phyloP scores from a whole-genome alignment of 2,113 vertebrate genomes.

The Microcebus tavaratra region DNA sequence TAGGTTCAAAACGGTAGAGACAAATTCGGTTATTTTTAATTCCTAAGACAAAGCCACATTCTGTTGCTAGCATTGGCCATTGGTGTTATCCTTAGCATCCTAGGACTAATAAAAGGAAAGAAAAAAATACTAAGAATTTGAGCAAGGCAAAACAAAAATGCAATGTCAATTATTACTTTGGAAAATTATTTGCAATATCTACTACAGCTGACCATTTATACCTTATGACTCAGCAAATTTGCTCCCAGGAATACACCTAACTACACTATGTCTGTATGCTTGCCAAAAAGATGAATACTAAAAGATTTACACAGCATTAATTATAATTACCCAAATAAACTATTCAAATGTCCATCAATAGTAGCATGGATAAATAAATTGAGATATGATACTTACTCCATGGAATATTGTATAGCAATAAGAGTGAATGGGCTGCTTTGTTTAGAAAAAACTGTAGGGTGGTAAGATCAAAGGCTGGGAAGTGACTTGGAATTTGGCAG shows the following conservation, averaged over 20 bases:
- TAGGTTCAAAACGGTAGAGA: background rate
- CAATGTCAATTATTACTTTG: background rate
- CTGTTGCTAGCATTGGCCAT: background rate
- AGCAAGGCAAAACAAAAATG: background rate
- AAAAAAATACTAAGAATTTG: too few species aligned
- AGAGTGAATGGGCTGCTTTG: background rate
- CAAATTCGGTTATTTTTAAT: background rate
- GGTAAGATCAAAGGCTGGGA: background rate
- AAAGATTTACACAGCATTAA: background rate
- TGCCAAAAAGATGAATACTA: background rate
- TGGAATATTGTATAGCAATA: background rate
- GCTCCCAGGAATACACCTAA: background rate
- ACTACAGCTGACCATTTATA: background rate
- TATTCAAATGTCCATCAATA: background rate
- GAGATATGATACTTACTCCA: background rate
- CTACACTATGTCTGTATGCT: background rate
- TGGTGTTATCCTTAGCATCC: background rate
- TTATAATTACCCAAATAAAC: background rate
- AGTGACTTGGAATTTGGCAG: background rate
- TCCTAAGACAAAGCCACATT: background rate
- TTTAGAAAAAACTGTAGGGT: background rate
- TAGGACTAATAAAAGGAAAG: background rate
- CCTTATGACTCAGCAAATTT: background rate
- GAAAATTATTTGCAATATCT: background rate
- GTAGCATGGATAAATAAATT: background rate